Evolutionary conservation across 2,888 invertebrate genomes (phyloP), one percentile per base, ranked within the genome.

Genomic region (Drosophila ustulata): DNA sequence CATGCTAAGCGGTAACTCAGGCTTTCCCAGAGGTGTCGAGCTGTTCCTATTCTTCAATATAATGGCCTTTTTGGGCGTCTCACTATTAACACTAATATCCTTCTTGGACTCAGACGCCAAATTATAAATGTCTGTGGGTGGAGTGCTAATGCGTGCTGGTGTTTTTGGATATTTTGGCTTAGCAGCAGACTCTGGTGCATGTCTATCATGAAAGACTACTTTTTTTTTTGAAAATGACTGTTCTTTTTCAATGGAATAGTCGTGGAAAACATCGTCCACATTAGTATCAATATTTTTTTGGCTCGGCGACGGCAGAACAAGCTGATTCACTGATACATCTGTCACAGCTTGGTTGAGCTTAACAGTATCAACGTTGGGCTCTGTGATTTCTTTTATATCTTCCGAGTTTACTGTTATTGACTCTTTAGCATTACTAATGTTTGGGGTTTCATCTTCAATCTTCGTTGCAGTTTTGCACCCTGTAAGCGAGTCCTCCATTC

Each of bases 81-180:
- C 61, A 3, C 3, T 26, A 7, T 64, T 41, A 2, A 4, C 5
- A 0, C 11, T 39, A 1, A 6, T 5, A n/a, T 50, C 23, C 9
- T 50, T 32, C 25, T 26, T 46, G 2, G 5, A 25, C 5, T n/a
- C 32, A 3, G 26, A 3, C 3, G 4, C 13, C 32, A 57, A 11
- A 6, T 7, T 46, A 4, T 18, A 3, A 3, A 37, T 1, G 5
- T 47, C 41, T 6, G 13, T 3, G 0, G 11, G n/a, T 30, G 58
- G 5, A 1, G 13, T 6, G 13, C 4, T 25, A 1, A 26, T 0
- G 3, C 76, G 71, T 0, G 70, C 76, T 11, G 91, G 91, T 4
- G 91, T 91, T 66, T 83, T 90, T 4, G 88, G 91, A 70, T 81
- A 91, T 25, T 57, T 70, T 3, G 4, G 69, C 55, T 89, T 90